Conservation (phyloP, 2,113 vertebrate genomes). For the Thalassarche chlororhynchos region DNA sequence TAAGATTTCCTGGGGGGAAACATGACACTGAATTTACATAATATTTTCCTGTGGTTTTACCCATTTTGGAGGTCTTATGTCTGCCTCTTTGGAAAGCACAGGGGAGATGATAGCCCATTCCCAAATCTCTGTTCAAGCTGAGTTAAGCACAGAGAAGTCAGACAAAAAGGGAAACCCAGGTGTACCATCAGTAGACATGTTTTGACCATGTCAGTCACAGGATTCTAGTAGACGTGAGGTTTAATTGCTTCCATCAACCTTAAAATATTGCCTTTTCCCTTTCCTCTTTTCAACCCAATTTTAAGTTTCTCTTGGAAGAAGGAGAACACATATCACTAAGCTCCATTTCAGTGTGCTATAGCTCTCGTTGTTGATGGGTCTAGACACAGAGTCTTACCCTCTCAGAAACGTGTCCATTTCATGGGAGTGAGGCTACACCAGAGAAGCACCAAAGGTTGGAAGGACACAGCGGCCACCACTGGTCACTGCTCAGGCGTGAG, state of each 20-base stretch:
- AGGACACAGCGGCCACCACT: neutral
- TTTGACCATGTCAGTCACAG: neutral
- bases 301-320: neutral
- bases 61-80: neutral
- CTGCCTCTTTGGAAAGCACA: neutral
- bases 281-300: neutral
- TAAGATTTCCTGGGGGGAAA: neutral
- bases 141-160: neutral
- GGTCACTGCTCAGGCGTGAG: neutral
- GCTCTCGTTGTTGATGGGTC: neutral
- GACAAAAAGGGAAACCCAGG: neutral
- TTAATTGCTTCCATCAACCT: neutral
- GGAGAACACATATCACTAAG: neutral
- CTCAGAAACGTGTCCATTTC: accelerated
- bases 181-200: neutral
- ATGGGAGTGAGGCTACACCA: neutral
- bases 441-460: neutral
- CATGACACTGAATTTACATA: neutral
- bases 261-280: neutral
- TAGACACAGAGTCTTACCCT: neutral
- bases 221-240: neutral
- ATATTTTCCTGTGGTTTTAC: neutral
- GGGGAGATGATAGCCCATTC: neutral
- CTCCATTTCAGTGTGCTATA: neutral
- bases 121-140: neutral